Evolutionary conservation across 2,797 vertebrate species (phyloP).

Genomic region (Alcedo quadribrachys): DNA sequence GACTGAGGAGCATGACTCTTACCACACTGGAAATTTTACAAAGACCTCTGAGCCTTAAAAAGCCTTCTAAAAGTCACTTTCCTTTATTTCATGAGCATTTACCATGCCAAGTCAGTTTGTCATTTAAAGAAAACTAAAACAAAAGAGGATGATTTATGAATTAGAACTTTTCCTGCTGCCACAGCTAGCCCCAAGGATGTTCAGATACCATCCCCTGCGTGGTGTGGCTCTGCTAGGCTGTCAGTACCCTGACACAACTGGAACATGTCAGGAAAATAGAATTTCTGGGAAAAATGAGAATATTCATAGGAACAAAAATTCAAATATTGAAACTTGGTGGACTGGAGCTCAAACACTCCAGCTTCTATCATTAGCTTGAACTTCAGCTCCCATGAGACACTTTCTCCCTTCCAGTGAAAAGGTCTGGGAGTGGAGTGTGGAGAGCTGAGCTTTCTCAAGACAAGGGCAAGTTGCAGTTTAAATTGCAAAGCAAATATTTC

Average conservation of each 20-base stretch:
- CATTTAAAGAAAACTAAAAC: not conserved
- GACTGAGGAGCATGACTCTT: not conserved
- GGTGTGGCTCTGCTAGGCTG: not conserved
- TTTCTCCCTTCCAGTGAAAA: not conserved
- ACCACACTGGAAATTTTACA: constrained; percentile 17
- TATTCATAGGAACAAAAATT: not conserved
- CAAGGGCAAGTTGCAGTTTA: not conserved
- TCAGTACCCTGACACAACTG: not conserved
- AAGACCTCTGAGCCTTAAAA: not conserved
- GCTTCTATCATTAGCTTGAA: not conserved
- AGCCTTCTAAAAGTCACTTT: constrained; percentile 38
- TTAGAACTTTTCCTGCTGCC: constrained; percentile 22
- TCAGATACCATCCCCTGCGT: not conserved
- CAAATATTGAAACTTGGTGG: not conserved
- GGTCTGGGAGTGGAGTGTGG: not conserved
- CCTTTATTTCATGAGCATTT: constrained; percentile 9
- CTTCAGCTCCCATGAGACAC: not conserved
- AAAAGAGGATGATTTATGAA: not conserved
- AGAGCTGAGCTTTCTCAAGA: not conserved
- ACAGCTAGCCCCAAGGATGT: not conserved
- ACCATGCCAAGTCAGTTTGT: not conserved
- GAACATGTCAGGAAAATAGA: not conserved
- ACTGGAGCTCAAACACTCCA: not conserved
- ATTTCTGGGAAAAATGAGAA: not conserved
- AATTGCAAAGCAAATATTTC: not conserved